Percentiles rank a stretch among this genome's conserved stretches.
Conservation (phyloP, 2,113 vertebrate genomes). For the Alligator sinensis region DNA sequence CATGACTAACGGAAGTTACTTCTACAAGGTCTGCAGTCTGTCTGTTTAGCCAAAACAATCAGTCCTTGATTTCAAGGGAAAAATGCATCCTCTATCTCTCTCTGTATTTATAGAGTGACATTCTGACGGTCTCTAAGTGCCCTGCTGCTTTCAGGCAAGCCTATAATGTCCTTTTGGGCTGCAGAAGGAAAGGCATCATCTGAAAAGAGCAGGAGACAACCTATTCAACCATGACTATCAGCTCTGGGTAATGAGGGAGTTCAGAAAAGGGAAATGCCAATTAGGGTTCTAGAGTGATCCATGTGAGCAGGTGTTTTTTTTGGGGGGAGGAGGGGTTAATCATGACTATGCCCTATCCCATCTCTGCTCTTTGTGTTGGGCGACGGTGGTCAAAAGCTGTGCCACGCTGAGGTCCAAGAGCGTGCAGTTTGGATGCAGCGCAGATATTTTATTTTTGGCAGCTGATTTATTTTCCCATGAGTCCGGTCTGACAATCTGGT, state of each 20-base stretch:
- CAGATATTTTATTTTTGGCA: not conserved
- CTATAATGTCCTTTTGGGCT: fast-evolving
- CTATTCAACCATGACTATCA: not conserved
- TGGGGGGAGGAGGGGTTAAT: not conserved
- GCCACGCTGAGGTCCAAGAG: not conserved
- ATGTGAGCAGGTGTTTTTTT: not conserved
- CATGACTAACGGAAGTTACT: not conserved
- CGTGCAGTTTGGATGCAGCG: not conserved
- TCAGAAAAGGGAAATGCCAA: not conserved
- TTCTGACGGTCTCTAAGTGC: not conserved
- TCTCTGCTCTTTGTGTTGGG: not conserved
- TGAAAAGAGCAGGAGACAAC: not conserved
- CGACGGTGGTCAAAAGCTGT: not conserved
- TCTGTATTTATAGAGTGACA: not conserved
- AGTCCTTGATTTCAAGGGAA: not conserved
- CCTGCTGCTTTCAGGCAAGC: not conserved
- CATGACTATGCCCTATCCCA: not conserved
- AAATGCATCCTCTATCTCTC: not conserved
- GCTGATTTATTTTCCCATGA: not conserved
- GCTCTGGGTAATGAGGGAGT: fast-evolving
- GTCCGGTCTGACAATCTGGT: not conserved
- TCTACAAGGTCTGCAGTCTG: not conserved
- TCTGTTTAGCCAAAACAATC: not conserved
- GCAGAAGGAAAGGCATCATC: fast-evolving
- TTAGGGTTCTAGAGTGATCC: not conserved